Percentiles rank a stretch among this genome's conserved stretches.
Conservation (phyloP, 2,888 invertebrate genomes). For the Melinopterus prodromus region DNA sequence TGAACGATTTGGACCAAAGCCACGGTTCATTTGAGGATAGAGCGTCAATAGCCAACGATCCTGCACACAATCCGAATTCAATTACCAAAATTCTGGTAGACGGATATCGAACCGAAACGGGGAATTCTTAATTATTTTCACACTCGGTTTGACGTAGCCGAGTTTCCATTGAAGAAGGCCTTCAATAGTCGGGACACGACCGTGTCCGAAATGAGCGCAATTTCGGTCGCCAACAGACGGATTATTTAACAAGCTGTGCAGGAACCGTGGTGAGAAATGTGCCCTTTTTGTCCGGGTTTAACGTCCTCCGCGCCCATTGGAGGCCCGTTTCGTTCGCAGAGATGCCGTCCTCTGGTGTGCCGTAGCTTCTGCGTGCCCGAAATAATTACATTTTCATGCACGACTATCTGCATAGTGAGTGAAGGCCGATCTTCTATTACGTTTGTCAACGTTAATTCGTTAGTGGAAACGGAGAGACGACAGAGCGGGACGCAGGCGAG, state of each 20-base stretch:
- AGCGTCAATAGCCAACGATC: background rate
- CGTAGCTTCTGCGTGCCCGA: slow-evolving; percentile 34
- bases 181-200: background rate
- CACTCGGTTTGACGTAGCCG: background rate
- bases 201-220: background rate
- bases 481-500: slow-evolving; percentile 36
- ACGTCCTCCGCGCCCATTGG: slow-evolving; percentile 25
- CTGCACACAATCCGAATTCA: background rate
- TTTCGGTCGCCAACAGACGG: background rate
- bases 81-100: background rate
- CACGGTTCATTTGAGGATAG: background rate
- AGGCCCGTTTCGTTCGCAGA: no score
- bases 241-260: slow-evolving; percentile 24
- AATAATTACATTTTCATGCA: slow-evolving; percentile 41
- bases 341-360: background rate
- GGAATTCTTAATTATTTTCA: slow-evolving; percentile 4
- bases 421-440: slow-evolving; percentile 24
- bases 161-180: background rate
- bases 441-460: slow-evolving; percentile 42
- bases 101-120: background rate
- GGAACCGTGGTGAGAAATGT: slow-evolving; percentile 18
- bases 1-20: background rate
- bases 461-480: slow-evolving; percentile 42
- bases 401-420: background rate
- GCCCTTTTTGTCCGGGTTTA: slow-evolving; percentile 28